Base-by-base conservation (phyloP, 2,113 vertebrate species). In the Nansenia antarctica region DNA sequence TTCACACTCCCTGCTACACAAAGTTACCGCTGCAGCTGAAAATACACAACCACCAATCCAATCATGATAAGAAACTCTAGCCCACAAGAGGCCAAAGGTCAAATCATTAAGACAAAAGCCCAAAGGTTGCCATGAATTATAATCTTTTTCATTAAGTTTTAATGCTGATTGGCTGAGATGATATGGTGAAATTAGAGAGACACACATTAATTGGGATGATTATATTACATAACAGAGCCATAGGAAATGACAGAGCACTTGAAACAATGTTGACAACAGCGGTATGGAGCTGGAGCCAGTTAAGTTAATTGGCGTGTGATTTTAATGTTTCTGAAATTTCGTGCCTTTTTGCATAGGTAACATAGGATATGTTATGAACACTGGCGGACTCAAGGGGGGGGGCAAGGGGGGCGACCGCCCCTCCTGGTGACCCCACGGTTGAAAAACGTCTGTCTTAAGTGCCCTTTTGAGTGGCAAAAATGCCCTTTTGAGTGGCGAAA, bases 1-100 rank as follows among this genome's bases (percentile, higher is more conserved):
- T n/a, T 55, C 59, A 68, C 57, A 62, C 72, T 67, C 68, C n/a
- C 62, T 64, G 35, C 49, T 57, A 42, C 61, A 57, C 42, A 60
- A 37, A 20, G 45, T 49, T 20, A 8, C 45, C n/a, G 9, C n/a
- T 49, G 35, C 5, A 24, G 34, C 52, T n/a, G 34, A 24, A 31
- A n/a, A 31, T 20, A 31, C 30, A 32, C 4, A 8, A 49, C 8
- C 26, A n/a, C 9, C 1, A 3, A 14, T n/a, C 32, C 65, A 67
- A 29, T 49, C 35, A 30, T 29, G 29, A 37, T n/a, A 73, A 47
- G 53, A 42, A 54, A 66, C 53, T 49, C 12, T 27, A 26, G 54
- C 29, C 22, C 57, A 15, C 24, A 42, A 24, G 39, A 27, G n/a
- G 29, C 45, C 24, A 63, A 62, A 45, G 35, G 55, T 69, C 26